Percentiles rank a stretch among this genome's conserved stretches.
Conservation (phyloP, 2,888 invertebrate species). For the Drosophila eohydei region DNA sequence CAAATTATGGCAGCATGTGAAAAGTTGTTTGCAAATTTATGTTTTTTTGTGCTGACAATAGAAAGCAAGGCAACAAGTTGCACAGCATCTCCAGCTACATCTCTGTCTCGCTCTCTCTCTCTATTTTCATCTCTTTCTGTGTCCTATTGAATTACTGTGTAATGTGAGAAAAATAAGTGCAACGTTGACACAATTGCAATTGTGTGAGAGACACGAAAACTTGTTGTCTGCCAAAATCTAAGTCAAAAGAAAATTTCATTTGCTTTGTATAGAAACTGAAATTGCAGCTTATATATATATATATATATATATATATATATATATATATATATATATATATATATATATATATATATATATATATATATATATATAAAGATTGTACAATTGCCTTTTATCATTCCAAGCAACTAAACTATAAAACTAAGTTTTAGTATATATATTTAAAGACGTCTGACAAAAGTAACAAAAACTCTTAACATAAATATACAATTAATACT, state of each 20-base stretch:
- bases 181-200: constrained; percentile 70
- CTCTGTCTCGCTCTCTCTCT: background rate
- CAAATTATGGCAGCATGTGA: constrained; percentile 41
- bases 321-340: background rate
- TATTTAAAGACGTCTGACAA: background rate
- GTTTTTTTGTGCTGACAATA: constrained; percentile 39
- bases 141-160: constrained; percentile 54
- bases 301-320: too few species aligned
- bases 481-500: background rate
- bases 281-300: background rate
- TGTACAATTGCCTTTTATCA: background rate
- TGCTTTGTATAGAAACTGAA: background rate
- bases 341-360: too few species aligned
- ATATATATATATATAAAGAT: background rate
- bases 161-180: constrained; percentile 75
- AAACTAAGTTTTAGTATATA: background rate
- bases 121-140: constrained; percentile 1
- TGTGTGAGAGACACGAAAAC: constrained; percentile 19
- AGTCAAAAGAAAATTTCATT: constrained; percentile 26
- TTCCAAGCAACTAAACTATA: background rate
- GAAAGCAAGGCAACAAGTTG: constrained; percentile 71
- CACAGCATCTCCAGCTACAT: constrained; percentile 19
- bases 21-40: constrained; percentile 59
- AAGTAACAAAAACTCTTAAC: background rate
- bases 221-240: constrained; percentile 22